Percentiles rank a stretch among this genome's conserved stretches.
phyloP scores from a whole-genome alignment of 2,113 vertebrate species.

The Suncus etruscus region DNA sequence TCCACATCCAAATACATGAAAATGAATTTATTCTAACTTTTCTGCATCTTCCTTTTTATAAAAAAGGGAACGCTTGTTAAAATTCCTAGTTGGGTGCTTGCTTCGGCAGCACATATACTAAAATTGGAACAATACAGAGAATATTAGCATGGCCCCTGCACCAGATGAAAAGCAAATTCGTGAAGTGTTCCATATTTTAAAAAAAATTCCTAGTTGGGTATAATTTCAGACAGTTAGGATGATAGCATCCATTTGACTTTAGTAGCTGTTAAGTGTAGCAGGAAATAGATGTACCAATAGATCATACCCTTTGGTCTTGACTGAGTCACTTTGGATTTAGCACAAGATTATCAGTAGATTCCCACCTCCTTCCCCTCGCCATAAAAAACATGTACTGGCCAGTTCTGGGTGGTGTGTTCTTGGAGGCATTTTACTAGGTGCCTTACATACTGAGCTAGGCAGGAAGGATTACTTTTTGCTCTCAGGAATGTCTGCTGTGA shows the following conservation, averaged over 20 bases:
- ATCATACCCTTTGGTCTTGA: not conserved
- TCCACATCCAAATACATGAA: constrained; percentile 66
- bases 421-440: not conserved
- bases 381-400: not conserved
- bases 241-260: constrained; percentile 5
- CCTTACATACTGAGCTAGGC: not conserved
- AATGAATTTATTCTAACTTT: constrained; percentile 72
- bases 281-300: not conserved
- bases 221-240: not conserved
- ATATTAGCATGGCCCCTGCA: too few species aligned
- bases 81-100: constrained; percentile 49
- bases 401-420: not conserved
- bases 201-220: constrained; percentile 51
- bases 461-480: not conserved
- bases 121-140: too few species aligned
- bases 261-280: constrained; percentile 3
- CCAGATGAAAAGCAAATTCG: too few species aligned
- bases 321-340: not conserved
- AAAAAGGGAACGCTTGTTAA: constrained; percentile 32
- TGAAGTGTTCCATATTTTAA: too few species aligned
- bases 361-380: not conserved
- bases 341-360: not conserved
- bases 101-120: too few species aligned
- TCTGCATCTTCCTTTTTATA: constrained; percentile 65
- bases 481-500: constrained; percentile 50